Evolutionary conservation across 2,888 invertebrate genomes (phyloP), one percentile per base, ranked within the genome.

Genomic region (Tenthredo notha): DNA sequence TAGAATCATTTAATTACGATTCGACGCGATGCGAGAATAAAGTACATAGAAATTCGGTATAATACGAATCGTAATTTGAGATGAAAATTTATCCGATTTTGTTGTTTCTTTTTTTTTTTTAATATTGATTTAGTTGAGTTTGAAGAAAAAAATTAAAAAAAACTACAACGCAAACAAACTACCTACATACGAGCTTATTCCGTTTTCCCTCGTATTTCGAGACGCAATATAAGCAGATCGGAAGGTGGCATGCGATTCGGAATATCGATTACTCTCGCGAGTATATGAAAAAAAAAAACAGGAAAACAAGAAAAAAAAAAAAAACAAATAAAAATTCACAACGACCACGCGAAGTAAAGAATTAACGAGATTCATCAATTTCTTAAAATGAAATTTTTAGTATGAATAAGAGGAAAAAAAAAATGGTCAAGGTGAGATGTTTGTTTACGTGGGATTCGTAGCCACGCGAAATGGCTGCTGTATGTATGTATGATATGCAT

Each of bases 401-500:
- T 21, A 9, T 0, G n/a, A 7, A 29, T 7, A 15, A 40, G 21
- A 72, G 12, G 12, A 33, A 33, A 12, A 43, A 15, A 43, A 25
- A 43, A 74, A 84, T 43, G 70, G 65, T 37, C 86, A 87, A 86
- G 89, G 85, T 88, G 88, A 87, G 87, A 88, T 50, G 78, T 70
- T 90, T 90, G 89, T 89, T 90, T 89, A 89, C 88, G 87, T 87
- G 88, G 85, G 85, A 72, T 84, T 82, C 47, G 74, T 58, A 85
- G 83, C 88, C 90, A 88, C 88, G 91, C 90, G 90, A 91, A 92
- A 92, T 92, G 92, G 92, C 92, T 89, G 91, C 91, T 50, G 74
- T n/a, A 74, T 74, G 74, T 25, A 40, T 3, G 25, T 61, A 25
- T n/a, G 33, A 9, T 61, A 25, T 61, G 10, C 29, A 29, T 67